Base-by-base conservation (phyloP, 2,797 vertebrate genomes). In the Myripristis jacobus region DNA sequence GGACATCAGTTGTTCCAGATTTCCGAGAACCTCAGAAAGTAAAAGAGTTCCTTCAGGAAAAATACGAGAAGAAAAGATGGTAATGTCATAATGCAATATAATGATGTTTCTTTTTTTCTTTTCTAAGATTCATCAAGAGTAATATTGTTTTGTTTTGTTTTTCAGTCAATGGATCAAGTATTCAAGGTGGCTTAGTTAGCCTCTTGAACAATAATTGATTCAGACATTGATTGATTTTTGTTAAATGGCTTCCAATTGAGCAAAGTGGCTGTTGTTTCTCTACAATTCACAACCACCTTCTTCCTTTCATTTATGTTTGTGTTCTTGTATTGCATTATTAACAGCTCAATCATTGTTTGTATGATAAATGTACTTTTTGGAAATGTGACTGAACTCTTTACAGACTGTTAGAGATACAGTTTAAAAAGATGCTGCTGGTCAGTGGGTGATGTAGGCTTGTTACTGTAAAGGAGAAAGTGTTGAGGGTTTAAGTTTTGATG, bases 31-130 rank as follows among this genome's bases (percentile, higher is more conserved):
- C 98, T 77, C 98, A 98, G 90, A 99, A 99, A 96, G 97, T 99
- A 82, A 99, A 99, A 93, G 98, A 99, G 90, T 99, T 99, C 91
- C 96, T 99, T 85, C 98, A 99, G 91, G 98, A 99, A 94, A 99
- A 99, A 94, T 99, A 99, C 24, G 98, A 99, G 91, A 99, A 99
- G 94, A 99, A 99, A 94, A 95, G 97, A 97, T 99, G 98, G 98
- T 99, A 93, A 96, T 2, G 44, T 29, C 27, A 29, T 43, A 25
- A 62, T 38, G 0, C 18, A n/a, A n/a, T n/a, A n/a, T n/a, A n/a
- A n/a, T n/a, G n/a, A n/a, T 15, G 9, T 16, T 22, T 18, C 22
- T 15, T 66, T 36, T 74, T 21, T 53, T 61, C 67, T 5, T 70
- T 64, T 24, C 57, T 52, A 24, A 2, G 8, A 54, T 60, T 61